phyloP scores from a whole-genome alignment of 2,888 invertebrate species.

The Hyposoter dolosus region DNA sequence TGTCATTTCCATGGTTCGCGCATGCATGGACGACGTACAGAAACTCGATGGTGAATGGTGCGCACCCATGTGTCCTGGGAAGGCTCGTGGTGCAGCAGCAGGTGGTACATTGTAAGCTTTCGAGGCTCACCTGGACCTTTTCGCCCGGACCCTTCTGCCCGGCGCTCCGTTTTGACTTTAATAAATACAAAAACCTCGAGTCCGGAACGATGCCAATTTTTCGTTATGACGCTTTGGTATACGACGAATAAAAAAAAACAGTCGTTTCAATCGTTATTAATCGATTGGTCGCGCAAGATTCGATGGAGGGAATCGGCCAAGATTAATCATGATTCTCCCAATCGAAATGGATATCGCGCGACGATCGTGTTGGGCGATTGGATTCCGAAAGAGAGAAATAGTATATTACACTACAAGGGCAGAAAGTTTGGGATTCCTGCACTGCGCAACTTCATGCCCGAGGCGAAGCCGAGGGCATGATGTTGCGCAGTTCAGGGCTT shows the following conservation, averaged over 20 bases:
- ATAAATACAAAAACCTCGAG: constrained; percentile 55
- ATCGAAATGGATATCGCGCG: constrained; percentile 6
- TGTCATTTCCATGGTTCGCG: neutral
- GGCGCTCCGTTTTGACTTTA: constrained; percentile 48
- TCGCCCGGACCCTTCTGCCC: neutral
- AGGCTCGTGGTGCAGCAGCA: constrained; percentile 76
- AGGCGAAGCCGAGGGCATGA: no score
- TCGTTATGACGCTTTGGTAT: neutral
- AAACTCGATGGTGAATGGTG: neutral
- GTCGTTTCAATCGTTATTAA: constrained; percentile 41
- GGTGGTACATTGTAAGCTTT: constrained; percentile 74
- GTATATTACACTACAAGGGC: no score
- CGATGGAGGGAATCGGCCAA: neutral
- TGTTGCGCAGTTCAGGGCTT: no score
- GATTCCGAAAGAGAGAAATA: neutral
- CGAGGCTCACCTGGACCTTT: constrained; percentile 75
- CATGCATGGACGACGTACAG: neutral
- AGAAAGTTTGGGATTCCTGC: no score
- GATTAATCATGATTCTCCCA: constrained; percentile 41
- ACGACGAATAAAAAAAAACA: neutral
- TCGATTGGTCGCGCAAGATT: constrained; percentile 41
- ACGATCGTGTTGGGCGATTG: neutral
- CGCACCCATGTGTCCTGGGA: constrained; percentile 59
- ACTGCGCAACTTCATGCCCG: no score
- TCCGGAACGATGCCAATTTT: neutral